Percentiles rank a stretch among this genome's conserved stretches.
Conservation (phyloP, 2,797 vertebrate species). For the Enteromius paludinosus region DNA sequence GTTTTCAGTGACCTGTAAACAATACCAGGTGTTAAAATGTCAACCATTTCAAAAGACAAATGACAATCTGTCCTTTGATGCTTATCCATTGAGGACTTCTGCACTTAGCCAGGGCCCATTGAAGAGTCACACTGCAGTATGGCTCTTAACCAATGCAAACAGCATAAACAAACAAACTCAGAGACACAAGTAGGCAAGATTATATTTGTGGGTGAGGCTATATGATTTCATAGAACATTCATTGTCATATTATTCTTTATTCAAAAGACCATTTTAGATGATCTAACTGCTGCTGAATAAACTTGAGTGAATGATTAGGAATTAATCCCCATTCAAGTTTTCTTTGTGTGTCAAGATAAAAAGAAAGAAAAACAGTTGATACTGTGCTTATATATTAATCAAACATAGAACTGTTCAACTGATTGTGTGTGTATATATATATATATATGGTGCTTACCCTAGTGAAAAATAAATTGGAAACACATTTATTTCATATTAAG, state of each 20-base stretch:
- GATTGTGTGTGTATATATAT: not conserved
- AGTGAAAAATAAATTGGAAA: not conserved
- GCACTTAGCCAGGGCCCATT: constrained; percentile 6
- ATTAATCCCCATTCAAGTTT: constrained; percentile 39
- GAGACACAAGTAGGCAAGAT: constrained; percentile 32
- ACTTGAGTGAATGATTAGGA: constrained; percentile 28
- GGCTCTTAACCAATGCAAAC: constrained; percentile 46
- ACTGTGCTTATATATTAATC: not conserved
- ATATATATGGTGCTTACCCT: not conserved
- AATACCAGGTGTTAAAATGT: constrained; percentile 41
- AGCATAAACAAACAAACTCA: constrained; percentile 12
- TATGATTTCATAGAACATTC: constrained; percentile 30
- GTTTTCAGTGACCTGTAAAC: constrained; percentile 48
- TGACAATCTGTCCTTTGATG: constrained; percentile 39
- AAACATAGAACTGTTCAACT: not conserved
- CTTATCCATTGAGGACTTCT: constrained; percentile 19
- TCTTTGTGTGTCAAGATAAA: constrained; percentile 2
- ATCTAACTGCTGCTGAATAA: constrained; percentile 40
- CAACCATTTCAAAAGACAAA: constrained; percentile 36
- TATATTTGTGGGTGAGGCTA: constrained; percentile 29
- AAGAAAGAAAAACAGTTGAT: not conserved
- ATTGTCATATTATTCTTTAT: constrained; percentile 30
- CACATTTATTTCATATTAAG: not conserved
- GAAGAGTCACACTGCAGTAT: constrained; percentile 38
- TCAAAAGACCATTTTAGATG: constrained; percentile 20